Conservation (phyloP, 2,113 vertebrate genomes). For the Thalassoma bifasciatum region DNA sequence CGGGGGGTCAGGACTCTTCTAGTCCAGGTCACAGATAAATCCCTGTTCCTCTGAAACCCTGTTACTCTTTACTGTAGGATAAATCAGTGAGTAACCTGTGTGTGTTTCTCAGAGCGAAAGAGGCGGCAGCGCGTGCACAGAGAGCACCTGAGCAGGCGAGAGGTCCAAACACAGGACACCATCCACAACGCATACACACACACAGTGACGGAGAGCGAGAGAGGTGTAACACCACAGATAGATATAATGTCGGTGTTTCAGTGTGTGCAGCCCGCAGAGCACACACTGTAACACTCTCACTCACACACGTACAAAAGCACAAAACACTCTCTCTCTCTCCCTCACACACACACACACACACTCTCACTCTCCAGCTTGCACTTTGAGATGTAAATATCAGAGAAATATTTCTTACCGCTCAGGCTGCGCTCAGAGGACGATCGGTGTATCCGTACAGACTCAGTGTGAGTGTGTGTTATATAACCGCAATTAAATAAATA, state of each 20-base stretch:
- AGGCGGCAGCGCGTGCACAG: too few species aligned
- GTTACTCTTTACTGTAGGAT: too few species aligned
- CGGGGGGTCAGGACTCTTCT: not conserved
- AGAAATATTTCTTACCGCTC: constrained; percentile 71
- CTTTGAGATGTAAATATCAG: not conserved
- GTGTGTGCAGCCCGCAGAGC: not conserved
- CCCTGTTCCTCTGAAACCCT: too few species aligned
- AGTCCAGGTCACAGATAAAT: constrained; percentile 1
- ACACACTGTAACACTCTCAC: constrained; percentile 51
- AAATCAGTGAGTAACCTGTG: too few species aligned
- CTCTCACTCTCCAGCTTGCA: constrained; percentile 8
- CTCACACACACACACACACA: constrained; percentile 28
- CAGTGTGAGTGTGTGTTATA: constrained; percentile 59
- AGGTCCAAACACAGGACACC: too few species aligned
- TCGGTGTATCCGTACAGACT: not conserved
- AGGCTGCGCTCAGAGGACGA: constrained; percentile 29
- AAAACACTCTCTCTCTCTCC: constrained; percentile 49
- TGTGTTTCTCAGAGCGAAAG: too few species aligned
- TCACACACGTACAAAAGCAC: constrained; percentile 27
- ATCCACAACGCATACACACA: too few species aligned
- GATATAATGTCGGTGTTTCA: too few species aligned
- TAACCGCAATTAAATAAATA: constrained; percentile 78
- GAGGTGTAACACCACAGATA: too few species aligned
- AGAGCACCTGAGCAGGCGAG: too few species aligned
- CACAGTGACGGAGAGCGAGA: too few species aligned